Evolutionary conservation across 35 echinoderm and acorn worm genomes (phyloP).

Genomic region (Patiria miniata): DNA sequence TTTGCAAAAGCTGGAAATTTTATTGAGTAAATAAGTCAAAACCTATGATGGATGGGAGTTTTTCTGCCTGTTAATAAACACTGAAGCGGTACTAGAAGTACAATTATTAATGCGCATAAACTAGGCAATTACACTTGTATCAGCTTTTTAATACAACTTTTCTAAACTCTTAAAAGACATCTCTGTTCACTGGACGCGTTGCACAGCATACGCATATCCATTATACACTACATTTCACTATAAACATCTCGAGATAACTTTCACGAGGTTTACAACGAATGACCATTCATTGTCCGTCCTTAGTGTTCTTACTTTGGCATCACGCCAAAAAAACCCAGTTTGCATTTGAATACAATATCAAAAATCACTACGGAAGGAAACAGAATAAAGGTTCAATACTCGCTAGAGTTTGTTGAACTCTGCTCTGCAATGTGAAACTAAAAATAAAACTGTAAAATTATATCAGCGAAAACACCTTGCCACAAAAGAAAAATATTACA

Average conservation of each 20-base stretch:
- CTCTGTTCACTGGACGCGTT: neutral
- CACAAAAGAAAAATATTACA: constrained; percentile 18
- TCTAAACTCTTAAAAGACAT: neutral
- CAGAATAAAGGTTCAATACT: neutral
- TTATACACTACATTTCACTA: neutral
- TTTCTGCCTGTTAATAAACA: neutral
- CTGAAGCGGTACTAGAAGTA: constrained; percentile 13
- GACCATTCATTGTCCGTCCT: neutral
- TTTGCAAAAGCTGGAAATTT: constrained; percentile 28
- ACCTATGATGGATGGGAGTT: neutral
- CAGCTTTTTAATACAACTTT: neutral
- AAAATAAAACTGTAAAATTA: constrained; percentile 7
- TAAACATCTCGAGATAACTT: neutral
- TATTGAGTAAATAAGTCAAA: constrained; percentile 25
- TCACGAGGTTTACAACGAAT: neutral
- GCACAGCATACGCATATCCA: constrained; percentile 2
- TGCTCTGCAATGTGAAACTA: constrained; percentile 22
- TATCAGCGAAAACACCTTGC: constrained; percentile 12
- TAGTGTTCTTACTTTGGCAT: neutral
- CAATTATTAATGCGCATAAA: neutral
- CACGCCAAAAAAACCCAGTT: neutral
- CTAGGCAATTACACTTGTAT: constrained; percentile 16
- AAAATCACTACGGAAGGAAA: neutral
- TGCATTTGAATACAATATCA: constrained; percentile 4
- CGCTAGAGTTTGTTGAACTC: neutral